Evolutionary conservation across 2,888 invertebrate genomes (phyloP).

Genomic region (Parnassius apollo): DNA sequence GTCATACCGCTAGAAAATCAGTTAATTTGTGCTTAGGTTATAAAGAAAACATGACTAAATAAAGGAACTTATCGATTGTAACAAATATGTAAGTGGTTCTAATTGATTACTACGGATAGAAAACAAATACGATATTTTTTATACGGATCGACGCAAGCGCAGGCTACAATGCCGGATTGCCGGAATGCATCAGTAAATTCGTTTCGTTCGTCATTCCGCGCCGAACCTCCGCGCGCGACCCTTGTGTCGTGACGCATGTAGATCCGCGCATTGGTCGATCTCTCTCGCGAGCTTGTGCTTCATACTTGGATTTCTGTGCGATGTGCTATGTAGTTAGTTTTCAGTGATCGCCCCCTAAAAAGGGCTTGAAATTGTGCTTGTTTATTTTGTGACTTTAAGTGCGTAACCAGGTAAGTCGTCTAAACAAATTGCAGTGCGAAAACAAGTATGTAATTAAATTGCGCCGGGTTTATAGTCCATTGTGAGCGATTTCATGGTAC

Average conservation of each 20-base stretch:
- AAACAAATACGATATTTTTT: not conserved
- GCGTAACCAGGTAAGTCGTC: constrained; percentile 48
- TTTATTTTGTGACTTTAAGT: constrained; percentile 41
- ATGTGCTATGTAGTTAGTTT: constrained; percentile 66
- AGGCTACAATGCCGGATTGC: constrained; percentile 29
- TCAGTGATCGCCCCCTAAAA: constrained; percentile 60
- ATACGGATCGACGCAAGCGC: constrained; percentile 34
- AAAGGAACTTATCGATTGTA: not conserved
- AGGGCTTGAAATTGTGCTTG: constrained; percentile 51
- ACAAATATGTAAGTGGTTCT: not conserved
- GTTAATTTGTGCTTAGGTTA: too few species aligned
- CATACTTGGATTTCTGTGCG: constrained; percentile 52
- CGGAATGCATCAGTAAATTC: constrained; percentile 7
- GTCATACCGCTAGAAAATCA: too few species aligned
- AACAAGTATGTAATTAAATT: constrained; percentile 32
- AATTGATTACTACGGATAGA: constrained; percentile 6
- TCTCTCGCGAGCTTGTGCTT: constrained; percentile 55
- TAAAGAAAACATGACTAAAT: too few species aligned
- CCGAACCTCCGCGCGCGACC: constrained; percentile 73
- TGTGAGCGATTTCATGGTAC: constrained; percentile 45
- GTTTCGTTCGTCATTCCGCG: constrained; percentile 57
- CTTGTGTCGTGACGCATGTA: constrained; percentile 67
- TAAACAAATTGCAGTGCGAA: constrained; percentile 24
- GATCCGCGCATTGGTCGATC: constrained; percentile 52
- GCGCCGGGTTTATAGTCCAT: constrained; percentile 51